These are phyloP conservation scores for Dasysyrphus albostriatus DNA, from an alignment of 2,888 invertebrate species.

Conservation along the genomic window DNA sequence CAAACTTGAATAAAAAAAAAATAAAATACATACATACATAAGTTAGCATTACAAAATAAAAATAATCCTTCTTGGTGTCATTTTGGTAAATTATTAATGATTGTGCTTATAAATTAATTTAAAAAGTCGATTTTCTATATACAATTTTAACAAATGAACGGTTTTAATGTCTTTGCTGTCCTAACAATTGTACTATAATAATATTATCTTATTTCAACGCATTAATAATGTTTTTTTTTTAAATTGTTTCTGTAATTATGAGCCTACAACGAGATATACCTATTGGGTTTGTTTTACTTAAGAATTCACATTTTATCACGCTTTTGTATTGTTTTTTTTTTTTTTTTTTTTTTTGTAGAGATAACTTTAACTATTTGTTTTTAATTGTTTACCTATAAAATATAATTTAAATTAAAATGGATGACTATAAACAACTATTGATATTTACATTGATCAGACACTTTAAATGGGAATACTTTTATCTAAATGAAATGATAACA, in stretches of 20 bases:
- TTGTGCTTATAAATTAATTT: constrained; percentile 70
- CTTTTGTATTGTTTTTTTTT: constrained; percentile 26
- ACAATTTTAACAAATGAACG: constrained; percentile 63
- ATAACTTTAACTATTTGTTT: constrained; percentile 42
- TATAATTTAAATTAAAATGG: constrained; percentile 35
- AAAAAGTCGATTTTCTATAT: constrained; percentile 50
- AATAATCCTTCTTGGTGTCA: constrained; percentile 64
- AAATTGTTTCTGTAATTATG: constrained; percentile 44
- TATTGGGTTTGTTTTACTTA: constrained; percentile 45
- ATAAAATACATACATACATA: constrained; percentile 25
- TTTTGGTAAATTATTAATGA: constrained; percentile 60
- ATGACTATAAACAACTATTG: constrained; percentile 33
- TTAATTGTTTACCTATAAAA: constrained; percentile 39
- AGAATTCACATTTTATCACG: constrained; percentile 61
- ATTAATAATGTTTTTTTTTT: constrained; percentile 60
- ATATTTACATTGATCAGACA: constrained; percentile 63
- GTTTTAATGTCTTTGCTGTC: constrained; percentile 71
- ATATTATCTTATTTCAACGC: constrained; percentile 61
- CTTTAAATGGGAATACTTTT: constrained; percentile 35
- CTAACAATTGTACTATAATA: constrained; percentile 76
- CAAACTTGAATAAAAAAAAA: constrained; percentile 45
- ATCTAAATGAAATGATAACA: constrained; percentile 34
- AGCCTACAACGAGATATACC: constrained; percentile 62
- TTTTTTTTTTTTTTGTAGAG: constrained; percentile 32
- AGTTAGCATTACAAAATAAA: constrained; percentile 43